phyloP scores from a whole-genome alignment of 2,888 invertebrate genomes.

The Apantesis nais region DNA sequence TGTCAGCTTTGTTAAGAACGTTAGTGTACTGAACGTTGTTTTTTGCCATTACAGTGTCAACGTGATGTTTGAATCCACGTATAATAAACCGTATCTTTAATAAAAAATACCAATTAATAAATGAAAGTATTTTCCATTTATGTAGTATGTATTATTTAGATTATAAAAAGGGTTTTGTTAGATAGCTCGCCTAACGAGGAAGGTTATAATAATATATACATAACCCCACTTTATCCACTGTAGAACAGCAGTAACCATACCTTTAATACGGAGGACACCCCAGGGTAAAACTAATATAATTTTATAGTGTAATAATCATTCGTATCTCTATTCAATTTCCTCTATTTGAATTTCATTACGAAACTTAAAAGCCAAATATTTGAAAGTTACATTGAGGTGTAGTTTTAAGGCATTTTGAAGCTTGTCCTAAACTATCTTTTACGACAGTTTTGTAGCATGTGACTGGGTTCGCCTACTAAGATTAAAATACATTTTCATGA shows the following conservation, averaged over 20 bases:
- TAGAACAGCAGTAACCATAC: background rate
- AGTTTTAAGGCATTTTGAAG: background rate
- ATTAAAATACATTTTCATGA: no score
- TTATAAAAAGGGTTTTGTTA: background rate
- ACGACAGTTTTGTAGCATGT: no score
- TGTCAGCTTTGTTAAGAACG: conserved; percentile 14
- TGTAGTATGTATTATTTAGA: background rate
- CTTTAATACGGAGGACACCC: background rate
- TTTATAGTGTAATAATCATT: conserved; percentile 2
- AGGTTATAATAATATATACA: background rate
- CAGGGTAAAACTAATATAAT: background rate
- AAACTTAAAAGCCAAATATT: background rate
- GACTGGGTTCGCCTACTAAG: no score
- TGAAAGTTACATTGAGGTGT: background rate
- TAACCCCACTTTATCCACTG: background rate
- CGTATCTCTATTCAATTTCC: background rate
- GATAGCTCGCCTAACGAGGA: background rate
- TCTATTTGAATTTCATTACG: background rate
- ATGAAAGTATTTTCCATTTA: no score
- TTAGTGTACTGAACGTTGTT: conserved; percentile 2
- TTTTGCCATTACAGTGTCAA: no score
- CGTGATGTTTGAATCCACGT: no score
- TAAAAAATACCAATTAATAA: no score
- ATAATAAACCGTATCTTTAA: no score
- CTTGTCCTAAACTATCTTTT: background rate